Evolutionary conservation across 2,113 vertebrate species (phyloP).

Genomic region (Tragelaphus scriptus): DNA sequence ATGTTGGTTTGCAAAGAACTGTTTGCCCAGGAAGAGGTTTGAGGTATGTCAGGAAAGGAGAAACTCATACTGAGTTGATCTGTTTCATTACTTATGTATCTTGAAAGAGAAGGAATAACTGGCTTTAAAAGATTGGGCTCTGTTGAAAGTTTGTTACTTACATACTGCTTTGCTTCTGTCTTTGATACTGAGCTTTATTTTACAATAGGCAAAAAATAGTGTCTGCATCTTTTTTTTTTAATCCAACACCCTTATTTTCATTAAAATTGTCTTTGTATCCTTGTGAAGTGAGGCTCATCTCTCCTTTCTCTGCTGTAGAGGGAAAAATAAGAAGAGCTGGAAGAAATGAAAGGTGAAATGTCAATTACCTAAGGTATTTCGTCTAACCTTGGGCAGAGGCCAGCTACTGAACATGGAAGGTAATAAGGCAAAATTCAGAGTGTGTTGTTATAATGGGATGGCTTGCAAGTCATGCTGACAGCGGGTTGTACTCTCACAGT

Average conservation of each 20-base stretch:
- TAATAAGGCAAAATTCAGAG: constrained; percentile 13
- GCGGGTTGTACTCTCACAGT: constrained; percentile 11
- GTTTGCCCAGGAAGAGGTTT: constrained; percentile 18
- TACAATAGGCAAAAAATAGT: constrained; percentile 5
- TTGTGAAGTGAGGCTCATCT: not conserved
- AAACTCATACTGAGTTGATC: constrained; percentile 31
- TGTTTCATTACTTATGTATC: constrained; percentile 2
- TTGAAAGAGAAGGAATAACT: constrained; percentile 36
- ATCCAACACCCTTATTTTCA: constrained; percentile 18
- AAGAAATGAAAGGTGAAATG: constrained; percentile 33
- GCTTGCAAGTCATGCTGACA: constrained; percentile 29
- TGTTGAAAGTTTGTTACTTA: constrained; percentile 37
- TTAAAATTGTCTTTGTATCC: constrained; percentile 22
- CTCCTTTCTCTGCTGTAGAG: not conserved
- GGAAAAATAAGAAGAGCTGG: not conserved
- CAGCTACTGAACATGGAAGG: constrained; percentile 19
- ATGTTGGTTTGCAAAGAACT: constrained; percentile 47
- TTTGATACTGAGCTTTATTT: constrained; percentile 17
- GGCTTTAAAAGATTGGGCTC: constrained; percentile 12
- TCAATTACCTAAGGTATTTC: constrained; percentile 36
- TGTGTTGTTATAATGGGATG: constrained; percentile 51
- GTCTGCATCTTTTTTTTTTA: not conserved
- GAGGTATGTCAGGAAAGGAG: not conserved
- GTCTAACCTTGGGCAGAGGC: not conserved
- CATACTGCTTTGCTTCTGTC: not conserved